Evolutionary conservation across 2,888 invertebrate species (phyloP).

Genomic region (Meandrusa payeni): DNA sequence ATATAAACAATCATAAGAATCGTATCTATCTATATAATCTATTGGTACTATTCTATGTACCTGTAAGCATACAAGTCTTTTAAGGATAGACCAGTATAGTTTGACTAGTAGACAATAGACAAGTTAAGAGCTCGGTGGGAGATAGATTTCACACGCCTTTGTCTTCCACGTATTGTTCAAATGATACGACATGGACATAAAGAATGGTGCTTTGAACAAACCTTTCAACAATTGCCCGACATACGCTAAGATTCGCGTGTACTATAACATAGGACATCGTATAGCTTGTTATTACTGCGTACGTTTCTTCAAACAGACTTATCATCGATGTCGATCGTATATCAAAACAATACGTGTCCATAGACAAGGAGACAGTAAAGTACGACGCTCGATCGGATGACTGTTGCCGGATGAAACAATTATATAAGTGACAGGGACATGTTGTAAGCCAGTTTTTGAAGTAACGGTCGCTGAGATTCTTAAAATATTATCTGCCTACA

Average conservation of each 20-base stretch:
- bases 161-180: constrained; percentile 7
- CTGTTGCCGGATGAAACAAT: too few species aligned
- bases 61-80: too few species aligned
- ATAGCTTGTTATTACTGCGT: background rate
- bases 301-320: background rate
- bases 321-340: background rate
- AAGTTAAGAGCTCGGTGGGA: background rate
- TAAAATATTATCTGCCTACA: too few species aligned
- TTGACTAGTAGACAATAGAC: constrained; percentile 8
- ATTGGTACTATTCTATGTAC: too few species aligned
- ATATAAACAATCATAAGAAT: too few species aligned
- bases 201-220: constrained; percentile 3
- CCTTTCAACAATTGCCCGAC: background rate
- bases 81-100: too few species aligned
- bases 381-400: too few species aligned
- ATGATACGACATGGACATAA: constrained; percentile 5
- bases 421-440: too few species aligned
- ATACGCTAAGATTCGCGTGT: background rate
- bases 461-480: too few species aligned
- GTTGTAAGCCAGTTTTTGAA: too few species aligned
- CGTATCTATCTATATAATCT: too few species aligned
- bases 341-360: constrained; percentile 2
- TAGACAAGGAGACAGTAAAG: too few species aligned
- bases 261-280: background rate
- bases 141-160: constrained; percentile 1